Conservation (phyloP, 2,888 invertebrate species). For the Mystacides longicornis region DNA sequence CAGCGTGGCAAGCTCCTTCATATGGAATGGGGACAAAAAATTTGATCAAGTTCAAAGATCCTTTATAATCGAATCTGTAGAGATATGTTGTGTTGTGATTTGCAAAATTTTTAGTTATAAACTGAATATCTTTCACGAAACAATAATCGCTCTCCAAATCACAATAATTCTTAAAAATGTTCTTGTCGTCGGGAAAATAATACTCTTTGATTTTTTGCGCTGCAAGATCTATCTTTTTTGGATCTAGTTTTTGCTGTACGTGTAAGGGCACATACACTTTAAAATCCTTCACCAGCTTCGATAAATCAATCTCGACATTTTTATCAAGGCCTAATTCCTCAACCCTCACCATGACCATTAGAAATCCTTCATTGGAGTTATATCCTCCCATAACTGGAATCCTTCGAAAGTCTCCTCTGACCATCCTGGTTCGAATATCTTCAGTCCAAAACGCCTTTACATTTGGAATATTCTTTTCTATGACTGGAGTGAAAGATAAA, state of each 20-base stretch:
- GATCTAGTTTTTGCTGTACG: background rate
- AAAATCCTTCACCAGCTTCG: conserved; percentile 10
- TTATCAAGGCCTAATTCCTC: background rate
- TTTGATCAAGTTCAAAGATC: conserved; percentile 6
- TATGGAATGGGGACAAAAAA: background rate
- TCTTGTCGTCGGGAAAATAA: conserved; percentile 15
- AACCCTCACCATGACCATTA: conserved; percentile 1
- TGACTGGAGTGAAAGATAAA: no score
- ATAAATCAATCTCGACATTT: background rate
- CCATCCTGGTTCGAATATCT: background rate
- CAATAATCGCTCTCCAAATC: conserved; percentile 14
- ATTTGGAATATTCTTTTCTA: conserved; percentile 2
- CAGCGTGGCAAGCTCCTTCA: conserved; percentile 13
- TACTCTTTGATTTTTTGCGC: conserved; percentile 14
- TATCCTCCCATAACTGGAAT: conserved; percentile 10
- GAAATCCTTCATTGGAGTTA: conserved; percentile 15
- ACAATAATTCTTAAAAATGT: conserved; percentile 9
- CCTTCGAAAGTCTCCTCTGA: conserved; percentile 3
- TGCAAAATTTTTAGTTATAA: conserved; percentile 1
- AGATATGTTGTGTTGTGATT: conserved; percentile 5
- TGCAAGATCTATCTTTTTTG: background rate
- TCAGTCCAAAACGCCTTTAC: background rate
- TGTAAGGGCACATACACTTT: conserved; percentile 2
- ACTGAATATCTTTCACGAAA: conserved; percentile 3
- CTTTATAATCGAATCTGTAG: conserved; percentile 12